Evolutionary conservation across 2,888 invertebrate species (phyloP), one percentile per base, ranked within the genome.

Genomic region (Odontothrips loti): DNA sequence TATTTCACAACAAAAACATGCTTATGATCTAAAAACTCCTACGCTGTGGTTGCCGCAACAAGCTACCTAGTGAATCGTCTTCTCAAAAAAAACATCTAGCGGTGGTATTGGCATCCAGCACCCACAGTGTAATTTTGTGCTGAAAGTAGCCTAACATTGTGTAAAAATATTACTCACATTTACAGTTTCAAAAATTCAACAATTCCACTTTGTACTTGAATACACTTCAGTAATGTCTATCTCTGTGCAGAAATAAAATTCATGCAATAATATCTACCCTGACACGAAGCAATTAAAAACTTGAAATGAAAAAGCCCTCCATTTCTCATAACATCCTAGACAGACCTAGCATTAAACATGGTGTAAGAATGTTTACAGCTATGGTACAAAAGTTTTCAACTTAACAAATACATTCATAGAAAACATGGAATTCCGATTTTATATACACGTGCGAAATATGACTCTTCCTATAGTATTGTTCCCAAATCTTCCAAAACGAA

Each of bases 1-100:
- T 68, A 63, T 63, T 68, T 68, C 68, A 68, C 68, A 68, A 68
- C 68, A 68, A 68, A 68, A 68, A 68, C 68, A 68, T 68, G 23
- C 68, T 68, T 68, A 68, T n/a, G 11, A 6, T 23, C 68, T 68
- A 68, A n/a, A 68, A 68, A 68, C 15, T 23, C 23, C 68, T 68
- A 23, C n/a, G 11, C 4, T 23, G 68, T 68, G 68, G 68, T 11
- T n/a, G 68, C 23, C n/a, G 68, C 68, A 23, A 23, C 58, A 15
- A 23, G 68, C 68, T 68, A 68, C 23, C 23, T 68, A 23, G 68
- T 68, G 68, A 68, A 68, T 23, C 23, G 20, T 20, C 58, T 43
- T 43, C 34, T 43, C 6, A 43, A 43, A 43, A 6, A 43, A 43
- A 43, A 58, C 17, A 15, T 15, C 58, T 58, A 20, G 58, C 20